phyloP scores from a whole-genome alignment of 2,797 vertebrate species.

The Coendou prehensilis region DNA sequence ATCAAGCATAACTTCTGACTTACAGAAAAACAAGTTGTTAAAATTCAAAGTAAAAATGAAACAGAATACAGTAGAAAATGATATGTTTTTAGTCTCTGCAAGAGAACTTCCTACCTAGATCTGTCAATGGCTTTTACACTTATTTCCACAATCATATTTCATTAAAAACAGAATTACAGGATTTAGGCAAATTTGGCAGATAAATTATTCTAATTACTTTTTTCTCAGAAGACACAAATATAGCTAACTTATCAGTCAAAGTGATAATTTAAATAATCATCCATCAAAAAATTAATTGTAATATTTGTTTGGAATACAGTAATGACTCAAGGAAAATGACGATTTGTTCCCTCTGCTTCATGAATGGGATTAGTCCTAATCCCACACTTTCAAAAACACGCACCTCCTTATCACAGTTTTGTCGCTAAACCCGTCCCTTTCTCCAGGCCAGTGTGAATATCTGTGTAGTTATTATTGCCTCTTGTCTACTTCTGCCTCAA shows the following conservation, averaged over 20 bases:
- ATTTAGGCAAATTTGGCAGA: slow-evolving; percentile 83
- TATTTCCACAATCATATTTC: slow-evolving; percentile 81
- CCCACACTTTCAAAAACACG: slow-evolving; percentile 77
- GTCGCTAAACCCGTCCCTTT: slow-evolving; percentile 76
- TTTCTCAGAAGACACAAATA: slow-evolving; percentile 82
- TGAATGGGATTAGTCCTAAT: slow-evolving; percentile 80
- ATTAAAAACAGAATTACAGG: slow-evolving; percentile 82
- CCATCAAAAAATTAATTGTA: slow-evolving; percentile 78
- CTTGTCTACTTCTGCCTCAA: slow-evolving; percentile 76
- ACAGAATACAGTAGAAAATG: slow-evolving; percentile 77
- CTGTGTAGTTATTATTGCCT: slow-evolving; percentile 81
- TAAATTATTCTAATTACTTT: slow-evolving; percentile 87
- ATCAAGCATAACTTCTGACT: slow-evolving; percentile 60
- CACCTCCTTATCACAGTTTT: slow-evolving; percentile 72
- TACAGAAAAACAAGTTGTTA: slow-evolving; percentile 67
- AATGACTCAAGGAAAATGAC: slow-evolving; percentile 42
- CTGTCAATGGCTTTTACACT: slow-evolving; percentile 79
- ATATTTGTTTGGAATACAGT: slow-evolving; percentile 74
- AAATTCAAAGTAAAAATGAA: slow-evolving; percentile 67
- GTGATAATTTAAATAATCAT: slow-evolving; percentile 77
- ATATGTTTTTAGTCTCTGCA: slow-evolving; percentile 20
- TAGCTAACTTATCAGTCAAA: slow-evolving; percentile 72
- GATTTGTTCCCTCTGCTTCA: slow-evolving; percentile 63
- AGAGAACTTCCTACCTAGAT: slow-evolving; percentile 77
- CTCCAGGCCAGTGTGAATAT: slow-evolving; percentile 73